Base-by-base conservation (phyloP, 2,888 invertebrate genomes). In the Stegophylla sp. region DNA sequence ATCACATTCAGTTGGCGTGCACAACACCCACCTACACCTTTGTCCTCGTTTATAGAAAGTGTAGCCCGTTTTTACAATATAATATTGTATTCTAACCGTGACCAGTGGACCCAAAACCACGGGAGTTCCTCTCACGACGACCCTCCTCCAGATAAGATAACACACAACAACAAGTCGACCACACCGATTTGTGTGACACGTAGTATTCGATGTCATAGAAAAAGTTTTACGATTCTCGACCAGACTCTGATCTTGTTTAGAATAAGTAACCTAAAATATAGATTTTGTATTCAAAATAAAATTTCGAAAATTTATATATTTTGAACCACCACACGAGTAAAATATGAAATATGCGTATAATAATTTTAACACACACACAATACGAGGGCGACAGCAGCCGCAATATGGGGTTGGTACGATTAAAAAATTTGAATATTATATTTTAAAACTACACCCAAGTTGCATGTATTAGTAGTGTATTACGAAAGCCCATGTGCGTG, bases 21-120 rank as follows among this genome's bases (percentile, higher is more conserved):
- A n/a, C n/a, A 63, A 75, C 74, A 75, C 74, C 74, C 74, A 75
- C 74, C 74, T 63, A 75, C 74, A 34, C 51, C 51, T 74, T 63
- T 34, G 15, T 63, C 48, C 34, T 59, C n/a, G n/a, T 17, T 9
- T 3, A 34, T 63, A 75, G 74, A 75, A 75, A 75, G 74, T 48
- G 34, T 51, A 48, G 34, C 63, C 12, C n/a, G 61, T 61, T 45
- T 74, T 61, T 34, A 48, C 28, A 63, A 26, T n/a, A n/a, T n/a
- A n/a, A n/a, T n/a, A n/a, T 5, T 34, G 48, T 45, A n/a, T 63
- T 20, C n/a, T 7, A n/a, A 23, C 76, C 51, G 53, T 28, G 66
- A 76, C 43, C 76, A 66, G 76, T 66, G 76, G 41, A 76, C 51
- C 48, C 13, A 53, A 76, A 56, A 76, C 48, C 48, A 10, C 7